Conservation (phyloP, 2,113 vertebrate species). For the Anhinga rufa region DNA sequence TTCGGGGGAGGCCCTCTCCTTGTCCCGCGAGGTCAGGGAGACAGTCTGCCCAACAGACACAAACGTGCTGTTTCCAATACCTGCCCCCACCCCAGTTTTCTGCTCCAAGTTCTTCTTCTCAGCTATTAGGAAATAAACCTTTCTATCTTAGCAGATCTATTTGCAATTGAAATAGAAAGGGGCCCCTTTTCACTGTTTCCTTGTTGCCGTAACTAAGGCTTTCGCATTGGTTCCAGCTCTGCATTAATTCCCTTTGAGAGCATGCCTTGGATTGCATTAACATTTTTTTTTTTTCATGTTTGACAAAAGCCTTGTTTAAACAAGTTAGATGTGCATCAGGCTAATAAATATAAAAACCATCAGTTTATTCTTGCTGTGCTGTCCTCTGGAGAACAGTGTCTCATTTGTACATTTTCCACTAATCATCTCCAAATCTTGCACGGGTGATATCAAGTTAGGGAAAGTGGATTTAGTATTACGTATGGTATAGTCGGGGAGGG, state of each 20-base stretch:
- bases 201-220: slow-evolving; percentile 8
- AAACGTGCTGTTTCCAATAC: rapidly evolving
- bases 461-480: slow-evolving; percentile 37
- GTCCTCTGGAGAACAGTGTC: slow-evolving; percentile 27
- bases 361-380: background rate
- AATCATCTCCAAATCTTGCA: slow-evolving; percentile 22
- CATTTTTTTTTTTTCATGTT: background rate
- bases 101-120: background rate
- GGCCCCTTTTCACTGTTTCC: background rate
- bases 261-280: slow-evolving; percentile 20
- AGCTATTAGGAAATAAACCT: background rate
- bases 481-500: slow-evolving; percentile 38
- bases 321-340: slow-evolving; percentile 38
- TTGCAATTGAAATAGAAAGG: background rate
- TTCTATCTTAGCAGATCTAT: background rate
- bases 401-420: slow-evolving; percentile 48
- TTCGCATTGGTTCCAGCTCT: background rate
- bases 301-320: slow-evolving; percentile 50
- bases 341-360: slow-evolving; percentile 14
- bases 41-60: rapidly evolving
- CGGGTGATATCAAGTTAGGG: slow-evolving; percentile 36
- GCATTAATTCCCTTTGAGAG: slow-evolving; percentile 46
- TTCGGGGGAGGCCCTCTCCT: background rate
- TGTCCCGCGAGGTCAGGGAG: rapidly evolving
- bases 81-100: background rate